Percentiles rank a stretch among this genome's conserved stretches.
These are phyloP conservation scores for Lasiurus borealis DNA, from an alignment of 2,113 vertebrate species.

Conservation along the genomic window DNA sequence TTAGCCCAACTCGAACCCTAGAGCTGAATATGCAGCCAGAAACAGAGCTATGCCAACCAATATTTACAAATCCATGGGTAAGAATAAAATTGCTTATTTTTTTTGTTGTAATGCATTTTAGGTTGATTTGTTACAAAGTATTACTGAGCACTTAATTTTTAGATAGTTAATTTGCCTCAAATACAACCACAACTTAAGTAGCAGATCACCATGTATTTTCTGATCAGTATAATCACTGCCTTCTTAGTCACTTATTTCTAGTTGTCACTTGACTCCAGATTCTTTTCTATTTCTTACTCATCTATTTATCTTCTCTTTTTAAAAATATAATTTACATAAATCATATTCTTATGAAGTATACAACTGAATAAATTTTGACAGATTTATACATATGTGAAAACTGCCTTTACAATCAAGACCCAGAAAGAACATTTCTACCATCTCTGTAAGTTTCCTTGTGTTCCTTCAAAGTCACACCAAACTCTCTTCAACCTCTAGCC, in stretches of 20 bases:
- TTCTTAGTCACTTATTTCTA: neutral
- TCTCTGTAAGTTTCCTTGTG: neutral
- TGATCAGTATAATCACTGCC: neutral
- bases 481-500: neutral
- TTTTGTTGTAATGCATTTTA: neutral
- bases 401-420: neutral
- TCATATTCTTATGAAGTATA: neutral
- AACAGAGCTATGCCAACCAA: neutral
- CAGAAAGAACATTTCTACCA: neutral
- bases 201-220: neutral
- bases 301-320: neutral
- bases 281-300: neutral
- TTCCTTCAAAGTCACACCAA: neutral
- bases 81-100: neutral
- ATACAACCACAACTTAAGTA: neutral
- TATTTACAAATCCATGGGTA: neutral
- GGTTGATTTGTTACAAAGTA: neutral
- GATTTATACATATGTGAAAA: neutral
- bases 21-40: neutral
- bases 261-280: neutral
- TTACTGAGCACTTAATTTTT: constrained; percentile 16
- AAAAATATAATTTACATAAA: neutral
- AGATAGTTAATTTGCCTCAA: neutral
- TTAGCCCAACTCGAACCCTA: neutral
- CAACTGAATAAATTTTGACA: neutral